Percentiles rank a stretch among this genome's conserved stretches.
phyloP scores from a whole-genome alignment of 2,888 invertebrate species.

The Augiades crinisus region DNA sequence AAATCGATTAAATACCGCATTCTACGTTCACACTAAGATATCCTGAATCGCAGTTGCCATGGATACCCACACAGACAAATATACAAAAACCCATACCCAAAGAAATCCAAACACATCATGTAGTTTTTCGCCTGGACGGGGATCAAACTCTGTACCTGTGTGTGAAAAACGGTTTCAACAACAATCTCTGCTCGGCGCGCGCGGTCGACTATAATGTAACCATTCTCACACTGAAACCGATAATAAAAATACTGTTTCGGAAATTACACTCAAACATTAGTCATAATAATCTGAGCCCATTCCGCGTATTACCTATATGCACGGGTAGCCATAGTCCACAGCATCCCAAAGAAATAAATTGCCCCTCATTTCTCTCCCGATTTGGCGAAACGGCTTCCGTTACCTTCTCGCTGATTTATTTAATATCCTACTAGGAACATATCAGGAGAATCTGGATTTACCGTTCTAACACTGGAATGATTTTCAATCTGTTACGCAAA shows the following conservation, averaged over 20 bases:
- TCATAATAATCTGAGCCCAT: slow-evolving; percentile 30
- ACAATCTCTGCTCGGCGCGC: no score
- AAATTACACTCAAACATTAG: slow-evolving; percentile 7
- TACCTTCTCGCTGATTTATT: slow-evolving; percentile 60
- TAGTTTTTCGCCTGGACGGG: no score
- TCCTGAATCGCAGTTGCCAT: no score
- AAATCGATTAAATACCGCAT: no score
- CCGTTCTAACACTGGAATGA: slow-evolving; percentile 41
- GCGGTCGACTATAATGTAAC: neutral
- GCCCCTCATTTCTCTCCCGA: slow-evolving; percentile 54
- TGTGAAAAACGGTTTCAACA: no score
- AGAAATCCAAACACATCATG: no score
- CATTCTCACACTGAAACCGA: no score
- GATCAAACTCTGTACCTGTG: no score
- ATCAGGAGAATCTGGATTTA: slow-evolving; percentile 49
- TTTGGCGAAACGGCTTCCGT: slow-evolving; percentile 64
- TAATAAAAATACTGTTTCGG: neutral
- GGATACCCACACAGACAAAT: no score
- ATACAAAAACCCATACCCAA: no score
- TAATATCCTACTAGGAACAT: slow-evolving; percentile 54
- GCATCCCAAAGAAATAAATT: slow-evolving; percentile 51
- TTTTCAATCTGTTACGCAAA: neutral
- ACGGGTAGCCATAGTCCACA: slow-evolving; percentile 35
- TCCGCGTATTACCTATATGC: slow-evolving; percentile 44
- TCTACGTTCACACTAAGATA: no score